Evolutionary conservation across 2,797 vertebrate species (phyloP).

Genomic region (Platalea minor): DNA sequence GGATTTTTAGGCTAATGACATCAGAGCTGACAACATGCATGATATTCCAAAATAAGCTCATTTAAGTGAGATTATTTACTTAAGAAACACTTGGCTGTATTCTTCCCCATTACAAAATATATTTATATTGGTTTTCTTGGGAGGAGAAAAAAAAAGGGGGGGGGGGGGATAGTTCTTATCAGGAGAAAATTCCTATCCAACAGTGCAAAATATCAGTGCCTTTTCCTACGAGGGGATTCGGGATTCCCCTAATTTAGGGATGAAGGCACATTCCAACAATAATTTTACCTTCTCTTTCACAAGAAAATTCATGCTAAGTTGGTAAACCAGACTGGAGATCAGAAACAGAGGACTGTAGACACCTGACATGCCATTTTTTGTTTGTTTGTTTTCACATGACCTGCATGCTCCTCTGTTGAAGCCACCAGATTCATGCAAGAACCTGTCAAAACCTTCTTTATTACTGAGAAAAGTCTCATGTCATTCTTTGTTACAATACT

Average conservation of each 20-base stretch:
- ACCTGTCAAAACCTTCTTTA: not conserved
- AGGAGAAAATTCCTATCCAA: not conserved
- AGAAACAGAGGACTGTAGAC: not conserved
- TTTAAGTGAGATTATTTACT: not conserved
- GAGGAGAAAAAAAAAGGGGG: not conserved
- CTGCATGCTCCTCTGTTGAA: not conserved
- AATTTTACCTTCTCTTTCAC: not conserved
- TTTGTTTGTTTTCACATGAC: accelerated
- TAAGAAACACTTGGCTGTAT: not conserved
- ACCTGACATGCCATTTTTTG: not conserved
- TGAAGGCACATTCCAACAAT: not conserved
- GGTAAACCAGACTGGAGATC: not conserved
- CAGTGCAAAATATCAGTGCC: not conserved
- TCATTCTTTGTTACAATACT: not conserved
- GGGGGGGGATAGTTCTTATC: not conserved
- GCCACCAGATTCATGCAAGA: accelerated
- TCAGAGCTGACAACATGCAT: not conserved
- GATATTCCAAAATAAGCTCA: not conserved
- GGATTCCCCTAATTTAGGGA: not conserved
- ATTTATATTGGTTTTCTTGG: not conserved
- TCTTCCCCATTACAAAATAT: not conserved
- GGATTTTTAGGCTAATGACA: not conserved
- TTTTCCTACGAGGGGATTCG: not conserved
- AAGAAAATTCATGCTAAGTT: not conserved
- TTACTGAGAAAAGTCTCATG: not conserved